These are phyloP conservation scores for Acrobeloides nanus DNA, from an alignment of 2,888 invertebrate species.

Conservation along the genomic window DNA sequence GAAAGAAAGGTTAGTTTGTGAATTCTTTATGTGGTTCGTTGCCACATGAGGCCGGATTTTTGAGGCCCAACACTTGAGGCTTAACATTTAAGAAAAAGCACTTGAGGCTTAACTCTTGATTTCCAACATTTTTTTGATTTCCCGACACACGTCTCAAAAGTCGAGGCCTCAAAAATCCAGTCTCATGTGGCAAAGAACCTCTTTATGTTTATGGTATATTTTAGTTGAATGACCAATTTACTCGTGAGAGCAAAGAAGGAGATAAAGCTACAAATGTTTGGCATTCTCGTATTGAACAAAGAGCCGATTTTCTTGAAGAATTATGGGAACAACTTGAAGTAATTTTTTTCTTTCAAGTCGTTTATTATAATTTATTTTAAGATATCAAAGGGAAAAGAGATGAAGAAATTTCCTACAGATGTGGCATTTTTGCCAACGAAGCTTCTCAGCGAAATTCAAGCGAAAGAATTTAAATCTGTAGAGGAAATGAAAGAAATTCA, in stretches of 20 bases:
- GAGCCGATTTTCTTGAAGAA: conserved; percentile 23
- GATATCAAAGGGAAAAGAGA: conserved; percentile 16
- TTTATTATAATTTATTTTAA: conserved; percentile 7
- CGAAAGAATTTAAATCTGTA: conserved; percentile 28
- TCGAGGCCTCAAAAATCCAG: no score
- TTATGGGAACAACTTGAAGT: conserved; percentile 26
- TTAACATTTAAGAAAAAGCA: no score
- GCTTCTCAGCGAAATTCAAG: conserved; percentile 31
- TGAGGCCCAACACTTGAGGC: no score
- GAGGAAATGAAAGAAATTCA: conserved; percentile 17
- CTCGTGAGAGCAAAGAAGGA: conserved; percentile 16
- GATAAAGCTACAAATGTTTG: conserved; percentile 16
- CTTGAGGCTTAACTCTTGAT: no score
- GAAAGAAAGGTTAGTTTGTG: conserved; percentile 14
- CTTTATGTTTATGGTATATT: conserved; percentile 8
- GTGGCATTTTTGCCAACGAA: conserved; percentile 37
- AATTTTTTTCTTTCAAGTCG: background rate
- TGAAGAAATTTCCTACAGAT: conserved; percentile 21
- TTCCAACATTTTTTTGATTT: no score
- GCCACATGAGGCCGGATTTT: no score
- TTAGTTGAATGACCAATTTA: conserved; percentile 18
- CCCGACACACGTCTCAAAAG: no score
- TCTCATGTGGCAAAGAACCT: no score
- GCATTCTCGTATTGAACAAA: conserved; percentile 16
- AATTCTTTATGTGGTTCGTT: conserved; percentile 1